Evolutionary conservation across 30 jellyfish, hydroid and myxozoan genomes (phyloP), one percentile per base, ranked within the genome.

Genomic region (Chrysaora quinquecirrha): DNA sequence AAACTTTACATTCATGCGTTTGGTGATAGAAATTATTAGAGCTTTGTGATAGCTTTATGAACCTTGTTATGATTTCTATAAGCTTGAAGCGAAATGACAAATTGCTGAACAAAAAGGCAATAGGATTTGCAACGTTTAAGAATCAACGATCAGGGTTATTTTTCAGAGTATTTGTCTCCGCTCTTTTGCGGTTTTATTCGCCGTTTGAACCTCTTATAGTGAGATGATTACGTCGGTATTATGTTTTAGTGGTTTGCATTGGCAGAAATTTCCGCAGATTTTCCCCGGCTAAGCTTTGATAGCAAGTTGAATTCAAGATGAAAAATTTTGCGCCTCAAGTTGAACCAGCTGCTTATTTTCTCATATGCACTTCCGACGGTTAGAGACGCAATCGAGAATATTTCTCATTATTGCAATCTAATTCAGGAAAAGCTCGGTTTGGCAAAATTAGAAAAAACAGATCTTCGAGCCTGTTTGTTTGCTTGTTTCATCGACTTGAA

Each of bases 241-340:
- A n/a, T 67, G 64, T 73, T 52, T 3, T 52, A 3, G 27, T 25
- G 81, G 64, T 78, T 78, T 34, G 72, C 28, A 78, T 23, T 63
- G 54, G 71, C 16, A 11, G 64, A 63, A 62, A 64, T 78, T 78
- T 64, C 74, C 89, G 79, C 75, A 30, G 89, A 64, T 78, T 61
- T 64, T 38, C 89, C 54, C 73, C 52, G 49, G 70, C 31, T 25
- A 56, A 30, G 64, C 71, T 11, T 23, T 28, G 34, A 48, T 43
- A 52, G 16, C 14, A 7, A 25, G 68, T 25, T 75, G 29, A 3
- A 19, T 52, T 52, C 19, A 2, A 19, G 25, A 52, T 9, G 68
- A 52, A 52, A 38, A 52, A 52, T 52, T 52, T 52, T 19, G 68
- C 68, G 68, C 68, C 19, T 16, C 25, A 52, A 52, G 68, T 52